Evolutionary conservation across 2,113 vertebrate genomes (phyloP).

Genomic region (Gnathonemus echidnorhynchus): DNA sequence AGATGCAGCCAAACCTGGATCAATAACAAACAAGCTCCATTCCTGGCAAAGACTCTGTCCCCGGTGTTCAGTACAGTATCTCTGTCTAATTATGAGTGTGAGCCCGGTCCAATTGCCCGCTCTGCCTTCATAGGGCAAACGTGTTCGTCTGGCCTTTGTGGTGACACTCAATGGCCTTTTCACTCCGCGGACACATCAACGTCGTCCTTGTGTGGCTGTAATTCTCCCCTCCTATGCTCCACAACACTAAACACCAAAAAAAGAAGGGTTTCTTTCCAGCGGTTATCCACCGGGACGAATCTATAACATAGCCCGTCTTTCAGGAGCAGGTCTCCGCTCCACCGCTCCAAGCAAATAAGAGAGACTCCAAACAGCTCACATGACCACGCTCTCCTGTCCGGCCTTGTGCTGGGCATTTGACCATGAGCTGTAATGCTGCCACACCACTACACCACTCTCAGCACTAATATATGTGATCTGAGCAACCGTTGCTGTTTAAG

Average conservation of each 20-base stretch:
- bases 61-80: background rate
- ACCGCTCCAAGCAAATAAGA: background rate
- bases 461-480: background rate
- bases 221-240: background rate
- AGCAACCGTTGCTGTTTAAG: background rate
- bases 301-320: background rate
- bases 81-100: background rate
- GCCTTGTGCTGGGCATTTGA: background rate
- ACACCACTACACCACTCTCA: background rate
- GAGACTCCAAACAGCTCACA: background rate
- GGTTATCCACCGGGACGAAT: background rate
- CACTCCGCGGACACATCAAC: background rate
- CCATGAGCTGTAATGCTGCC: background rate
- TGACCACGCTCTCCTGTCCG: background rate
- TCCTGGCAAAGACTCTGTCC: background rate
- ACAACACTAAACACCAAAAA: background rate
- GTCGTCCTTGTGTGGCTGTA: background rate
- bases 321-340: background rate
- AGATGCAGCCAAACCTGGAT: slow-evolving; percentile 19
- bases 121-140: background rate
- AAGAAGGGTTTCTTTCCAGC: background rate
- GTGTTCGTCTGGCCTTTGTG: background rate
- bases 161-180: background rate
- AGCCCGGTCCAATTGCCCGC: background rate
- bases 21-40: slow-evolving; percentile 1